phyloP scores from a whole-genome alignment of 2,113 vertebrate genomes.

The Gobius niger region DNA sequence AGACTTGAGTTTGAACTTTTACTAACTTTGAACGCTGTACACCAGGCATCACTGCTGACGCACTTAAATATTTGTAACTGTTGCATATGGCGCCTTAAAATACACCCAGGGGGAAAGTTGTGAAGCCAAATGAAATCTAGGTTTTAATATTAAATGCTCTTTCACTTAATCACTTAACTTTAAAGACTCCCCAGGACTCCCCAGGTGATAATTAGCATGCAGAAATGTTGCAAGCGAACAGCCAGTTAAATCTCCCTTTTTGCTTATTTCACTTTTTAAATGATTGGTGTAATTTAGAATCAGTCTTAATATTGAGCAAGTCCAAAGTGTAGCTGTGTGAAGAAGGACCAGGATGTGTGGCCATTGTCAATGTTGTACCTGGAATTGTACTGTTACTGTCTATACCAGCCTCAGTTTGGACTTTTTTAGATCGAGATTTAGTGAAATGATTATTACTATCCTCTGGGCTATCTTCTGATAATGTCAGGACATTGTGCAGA shows the following conservation, averaged over 20 bases:
- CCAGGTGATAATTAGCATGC: slow-evolving; percentile 10
- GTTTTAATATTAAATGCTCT: slow-evolving; percentile 7
- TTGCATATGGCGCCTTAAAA: background rate
- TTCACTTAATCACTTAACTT: slow-evolving; percentile 13
- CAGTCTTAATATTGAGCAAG: background rate
- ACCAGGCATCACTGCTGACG: background rate
- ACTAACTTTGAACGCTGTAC: background rate
- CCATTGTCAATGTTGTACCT: background rate
- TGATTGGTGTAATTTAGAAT: slow-evolving; percentile 3
- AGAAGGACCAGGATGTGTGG: background rate
- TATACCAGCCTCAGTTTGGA: no score
- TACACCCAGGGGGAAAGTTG: background rate
- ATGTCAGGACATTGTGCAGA: no score
- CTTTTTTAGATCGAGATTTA: no score
- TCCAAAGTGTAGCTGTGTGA: background rate
- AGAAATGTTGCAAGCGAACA: slow-evolving; percentile 5
- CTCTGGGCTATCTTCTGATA: no score
- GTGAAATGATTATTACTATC: no score
- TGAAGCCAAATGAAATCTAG: slow-evolving; percentile 6
- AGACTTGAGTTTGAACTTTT: background rate
- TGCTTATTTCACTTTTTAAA: slow-evolving; percentile 1
- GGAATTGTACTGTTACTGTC: no score
- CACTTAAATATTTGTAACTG: background rate
- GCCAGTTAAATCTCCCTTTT: slow-evolving; percentile 9
- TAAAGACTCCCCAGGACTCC: background rate